These are phyloP conservation scores for Acronicta leporina DNA, from an alignment of 2,888 invertebrate species.

Conservation along the genomic window DNA sequence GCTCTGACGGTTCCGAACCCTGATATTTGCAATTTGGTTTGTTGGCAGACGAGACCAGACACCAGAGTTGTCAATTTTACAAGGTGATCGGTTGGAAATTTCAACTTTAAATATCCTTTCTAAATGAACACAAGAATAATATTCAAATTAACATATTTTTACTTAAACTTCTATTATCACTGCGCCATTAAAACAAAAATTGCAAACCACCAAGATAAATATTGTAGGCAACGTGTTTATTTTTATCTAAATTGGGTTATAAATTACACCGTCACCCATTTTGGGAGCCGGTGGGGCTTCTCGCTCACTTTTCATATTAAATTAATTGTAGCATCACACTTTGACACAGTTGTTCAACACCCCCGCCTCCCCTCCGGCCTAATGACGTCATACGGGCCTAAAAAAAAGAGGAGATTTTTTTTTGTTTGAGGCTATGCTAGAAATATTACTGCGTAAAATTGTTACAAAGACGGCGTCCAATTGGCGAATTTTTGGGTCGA, in stretches of 20 bases:
- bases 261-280: conserved; percentile 44
- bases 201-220: conserved; percentile 19
- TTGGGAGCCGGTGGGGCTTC: conserved; percentile 10
- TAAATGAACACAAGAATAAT: too few relatives aligned
- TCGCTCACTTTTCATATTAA: conserved; percentile 43
- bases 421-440: too few relatives aligned
- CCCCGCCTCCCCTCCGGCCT: neutral
- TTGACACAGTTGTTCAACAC: conserved; percentile 27
- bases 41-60: too few relatives aligned
- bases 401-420: conserved; percentile 26
- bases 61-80: too few relatives aligned
- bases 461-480: too few relatives aligned
- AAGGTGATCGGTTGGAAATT: too few relatives aligned
- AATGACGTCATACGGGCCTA: conserved; percentile 26
- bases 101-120: too few relatives aligned
- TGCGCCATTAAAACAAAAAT: conserved; percentile 11
- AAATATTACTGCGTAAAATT: too few relatives aligned
- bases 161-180: neutral
- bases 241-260: conserved; percentile 46
- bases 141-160: neutral
- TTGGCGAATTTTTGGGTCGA: too few relatives aligned
- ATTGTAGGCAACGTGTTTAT: conserved; percentile 38
- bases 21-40: too few relatives aligned
- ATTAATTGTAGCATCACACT: conserved; percentile 49
- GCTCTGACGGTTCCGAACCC: too few relatives aligned